These are phyloP conservation scores for Eubasilissa splendida DNA, from an alignment of 2,888 invertebrate species.

Conservation along the genomic window DNA sequence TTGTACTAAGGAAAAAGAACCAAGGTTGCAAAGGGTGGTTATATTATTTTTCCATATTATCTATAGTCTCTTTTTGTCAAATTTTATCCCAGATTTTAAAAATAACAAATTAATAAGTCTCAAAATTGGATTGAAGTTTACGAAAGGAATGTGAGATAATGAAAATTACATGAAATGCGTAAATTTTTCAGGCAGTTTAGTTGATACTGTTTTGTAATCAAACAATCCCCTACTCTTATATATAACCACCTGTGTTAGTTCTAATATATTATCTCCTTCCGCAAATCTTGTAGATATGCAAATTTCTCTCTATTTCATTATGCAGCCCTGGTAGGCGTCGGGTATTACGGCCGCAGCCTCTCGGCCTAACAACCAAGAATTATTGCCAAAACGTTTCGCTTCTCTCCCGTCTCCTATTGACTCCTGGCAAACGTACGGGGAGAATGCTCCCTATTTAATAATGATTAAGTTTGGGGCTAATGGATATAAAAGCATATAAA, in stretches of 20 bases:
- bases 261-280: constrained; percentile 37
- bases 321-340: constrained; percentile 48
- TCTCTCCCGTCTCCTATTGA: constrained; percentile 33
- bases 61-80: not conserved
- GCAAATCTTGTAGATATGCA: constrained; percentile 59
- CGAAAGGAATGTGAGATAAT: too few species aligned
- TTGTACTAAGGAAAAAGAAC: too few species aligned
- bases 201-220: constrained; percentile 29
- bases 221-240: not conserved
- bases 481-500: constrained; percentile 37
- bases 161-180: not conserved
- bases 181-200: not conserved
- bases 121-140: too few species aligned
- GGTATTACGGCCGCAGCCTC: constrained; percentile 51
- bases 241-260: constrained; percentile 12
- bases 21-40: too few species aligned
- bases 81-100: too few species aligned
- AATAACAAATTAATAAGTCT: too few species aligned
- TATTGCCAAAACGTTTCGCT: constrained; percentile 48
- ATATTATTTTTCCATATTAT: too few species aligned
- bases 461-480: constrained; percentile 37
- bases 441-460: constrained; percentile 29
- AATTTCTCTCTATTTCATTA: constrained; percentile 58
- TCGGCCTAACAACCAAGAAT: constrained; percentile 51
- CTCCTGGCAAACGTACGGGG: constrained; percentile 25